Evolutionary conservation across 2,888 invertebrate species (phyloP).

Genomic region (Napeogenes inachia): DNA sequence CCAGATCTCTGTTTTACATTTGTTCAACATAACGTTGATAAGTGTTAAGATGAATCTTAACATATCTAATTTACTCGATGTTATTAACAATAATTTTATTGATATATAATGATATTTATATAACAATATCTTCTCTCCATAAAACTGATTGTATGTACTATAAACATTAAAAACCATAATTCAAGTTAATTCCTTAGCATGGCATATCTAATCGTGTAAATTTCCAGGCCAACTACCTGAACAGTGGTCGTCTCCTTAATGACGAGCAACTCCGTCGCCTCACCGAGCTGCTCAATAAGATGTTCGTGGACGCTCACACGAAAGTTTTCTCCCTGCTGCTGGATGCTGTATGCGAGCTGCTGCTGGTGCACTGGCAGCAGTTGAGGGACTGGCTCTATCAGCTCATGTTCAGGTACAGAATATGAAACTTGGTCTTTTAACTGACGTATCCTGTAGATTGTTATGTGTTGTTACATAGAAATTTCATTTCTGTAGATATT

Average conservation of each 20-base stretch:
- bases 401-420: slow-evolving; percentile 83
- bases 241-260: slow-evolving; percentile 81
- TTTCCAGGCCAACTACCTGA: slow-evolving; percentile 81
- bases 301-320: slow-evolving; percentile 99
- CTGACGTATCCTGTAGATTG: background rate
- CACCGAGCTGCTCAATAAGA: slow-evolving; percentile 95
- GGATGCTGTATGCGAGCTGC: slow-evolving; percentile 94
- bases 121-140: too few species aligned
- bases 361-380: slow-evolving; percentile 90
- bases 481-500: too few species aligned
- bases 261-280: slow-evolving; percentile 87
- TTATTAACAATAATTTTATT: too few species aligned
- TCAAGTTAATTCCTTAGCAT: too few species aligned
- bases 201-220: too few species aligned
- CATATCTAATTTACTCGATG: too few species aligned
- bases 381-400: slow-evolving; percentile 96
- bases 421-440: background rate
- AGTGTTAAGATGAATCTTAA: too few species aligned
- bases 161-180: background rate
- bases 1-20: too few species aligned
- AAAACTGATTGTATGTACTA: background rate
- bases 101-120: too few species aligned
- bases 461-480: too few species aligned
- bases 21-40: too few species aligned
- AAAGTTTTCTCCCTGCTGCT: slow-evolving; percentile 95